phyloP scores from a whole-genome alignment of 2,888 invertebrate species.

The Mythimna ferrago region DNA sequence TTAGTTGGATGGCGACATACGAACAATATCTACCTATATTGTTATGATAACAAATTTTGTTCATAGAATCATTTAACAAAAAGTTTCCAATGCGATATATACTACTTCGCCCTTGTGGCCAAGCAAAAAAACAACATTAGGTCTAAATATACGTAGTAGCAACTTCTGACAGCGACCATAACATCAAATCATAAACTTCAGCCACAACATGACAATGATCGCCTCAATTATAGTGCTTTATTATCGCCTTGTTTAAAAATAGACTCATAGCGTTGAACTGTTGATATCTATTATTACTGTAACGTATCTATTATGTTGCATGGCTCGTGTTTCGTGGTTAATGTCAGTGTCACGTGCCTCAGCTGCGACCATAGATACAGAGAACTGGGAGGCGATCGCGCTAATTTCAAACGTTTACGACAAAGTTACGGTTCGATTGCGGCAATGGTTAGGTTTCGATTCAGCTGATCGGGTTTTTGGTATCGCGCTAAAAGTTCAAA shows the following conservation, averaged over 20 bases:
- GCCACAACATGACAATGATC: constrained; percentile 12
- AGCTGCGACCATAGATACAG: constrained; percentile 26
- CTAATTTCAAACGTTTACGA: no score
- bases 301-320: constrained; percentile 48
- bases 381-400: no score
- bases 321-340: constrained; percentile 34
- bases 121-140: neutral
- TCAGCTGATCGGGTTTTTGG: no score
- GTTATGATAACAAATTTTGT: neutral
- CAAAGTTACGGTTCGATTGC: no score
- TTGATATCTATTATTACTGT: constrained; percentile 34
- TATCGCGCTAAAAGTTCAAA: no score
- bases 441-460: no score
- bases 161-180: neutral
- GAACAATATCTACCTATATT: neutral
- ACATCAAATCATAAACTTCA: neutral
- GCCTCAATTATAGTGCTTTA: constrained; percentile 12
- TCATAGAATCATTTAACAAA: constrained; percentile 9
- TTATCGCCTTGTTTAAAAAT: constrained; percentile 51
- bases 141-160: neutral
- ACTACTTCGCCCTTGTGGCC: neutral
- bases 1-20: constrained; percentile 21
- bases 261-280: constrained; percentile 45
- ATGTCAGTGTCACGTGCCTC: constrained; percentile 52
- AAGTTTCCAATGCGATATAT: neutral